Base-by-base conservation (phyloP, 1,140 invertebrate species). In the Pectinophora gossypiella region DNA sequence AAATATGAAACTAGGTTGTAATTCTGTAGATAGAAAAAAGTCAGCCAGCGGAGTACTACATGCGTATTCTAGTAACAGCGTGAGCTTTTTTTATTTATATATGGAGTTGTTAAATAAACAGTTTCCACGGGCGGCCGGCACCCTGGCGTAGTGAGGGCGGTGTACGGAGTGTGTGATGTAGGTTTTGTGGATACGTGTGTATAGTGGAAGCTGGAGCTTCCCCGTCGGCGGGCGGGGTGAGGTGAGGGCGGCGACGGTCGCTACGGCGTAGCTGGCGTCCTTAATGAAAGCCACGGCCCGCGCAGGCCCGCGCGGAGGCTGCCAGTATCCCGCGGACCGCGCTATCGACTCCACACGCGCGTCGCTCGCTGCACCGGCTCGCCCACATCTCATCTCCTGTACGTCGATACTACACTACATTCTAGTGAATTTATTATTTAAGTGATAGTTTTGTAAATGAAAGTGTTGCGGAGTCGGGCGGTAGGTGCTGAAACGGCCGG, bases 261-360 rank as follows among this genome's bases (percentile, higher is more conserved):
- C 67, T 70, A 67, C 70, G 67, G 71, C 71, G 70, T 66, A 62
- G 59, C 62, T 62, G 55, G 55, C 46, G 48, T 69, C 64, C 64
- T 79, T 74, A 79, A 81, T 82, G 78, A 68, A n/a, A 79, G 75
- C 56, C 65, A 66, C 65, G 69, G 69, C 56, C 56, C 72, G 81
- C 81, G 81, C 81, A 85, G 81, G 71, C 71, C 75, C 81, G 67
- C 76, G 66, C 66, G 78, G 78, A 79, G 69, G 82, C 77, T 81
- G 82, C 52, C 77, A 85, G 82, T 85, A 76, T 76, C 75, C 68
- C 79, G 81, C 81, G 76, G 59, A 67, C 70, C 81, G 79, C 72
- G 74, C 65, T 67, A 56, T 61, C 76, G 78, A 68, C 61, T 55
- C 56, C 56, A 82, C 76, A 82, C 68, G 74, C 70, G 59, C 69